A percentile compares a stretch with the other conserved stretches of the same genome.
Conservation (phyloP, 1,140 invertebrate genomes). For the Papilio xuthus region DNA sequence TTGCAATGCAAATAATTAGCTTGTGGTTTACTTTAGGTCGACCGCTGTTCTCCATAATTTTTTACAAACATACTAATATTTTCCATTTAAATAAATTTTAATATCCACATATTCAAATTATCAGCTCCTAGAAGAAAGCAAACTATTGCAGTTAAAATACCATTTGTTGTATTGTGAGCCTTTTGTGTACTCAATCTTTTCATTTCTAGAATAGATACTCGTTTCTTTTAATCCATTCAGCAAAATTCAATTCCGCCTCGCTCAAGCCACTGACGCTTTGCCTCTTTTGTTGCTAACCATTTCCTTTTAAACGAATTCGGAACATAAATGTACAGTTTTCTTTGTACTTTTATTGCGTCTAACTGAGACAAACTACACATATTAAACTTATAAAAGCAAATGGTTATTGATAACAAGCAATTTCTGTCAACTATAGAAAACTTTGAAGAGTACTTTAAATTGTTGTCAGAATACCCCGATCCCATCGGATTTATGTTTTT, state of each 20-base stretch:
- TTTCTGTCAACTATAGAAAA: not conserved
- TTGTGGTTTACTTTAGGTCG: not conserved
- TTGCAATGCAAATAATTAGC: not conserved
- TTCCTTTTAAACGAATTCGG: not conserved
- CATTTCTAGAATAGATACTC: conserved; percentile 5
- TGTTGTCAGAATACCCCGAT: not conserved
- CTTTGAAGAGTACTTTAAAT: not conserved
- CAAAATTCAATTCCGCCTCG: not conserved
- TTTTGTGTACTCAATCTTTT: conserved; percentile 7
- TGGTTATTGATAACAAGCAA: not conserved
- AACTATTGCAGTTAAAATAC: not conserved
- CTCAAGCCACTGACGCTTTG: conserved; percentile 14
- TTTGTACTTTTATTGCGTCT: not conserved
- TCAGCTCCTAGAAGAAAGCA: not conserved
- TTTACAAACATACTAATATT: not conserved
- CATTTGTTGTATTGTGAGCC: not conserved
- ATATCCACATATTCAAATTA: not conserved
- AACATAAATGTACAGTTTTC: not conserved
- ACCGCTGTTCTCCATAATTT: not conserved
- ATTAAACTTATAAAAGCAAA: not conserved
- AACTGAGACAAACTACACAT: not conserved
- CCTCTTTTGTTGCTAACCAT: conserved; percentile 7
- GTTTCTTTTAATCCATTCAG: conserved; percentile 17
- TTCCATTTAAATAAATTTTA: not conserved
- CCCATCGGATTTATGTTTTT: not conserved